Evolutionary conservation across 2,113 vertebrate species (phyloP), one percentile per base, ranked within the genome.

Genomic region (Orcinus orca): DNA sequence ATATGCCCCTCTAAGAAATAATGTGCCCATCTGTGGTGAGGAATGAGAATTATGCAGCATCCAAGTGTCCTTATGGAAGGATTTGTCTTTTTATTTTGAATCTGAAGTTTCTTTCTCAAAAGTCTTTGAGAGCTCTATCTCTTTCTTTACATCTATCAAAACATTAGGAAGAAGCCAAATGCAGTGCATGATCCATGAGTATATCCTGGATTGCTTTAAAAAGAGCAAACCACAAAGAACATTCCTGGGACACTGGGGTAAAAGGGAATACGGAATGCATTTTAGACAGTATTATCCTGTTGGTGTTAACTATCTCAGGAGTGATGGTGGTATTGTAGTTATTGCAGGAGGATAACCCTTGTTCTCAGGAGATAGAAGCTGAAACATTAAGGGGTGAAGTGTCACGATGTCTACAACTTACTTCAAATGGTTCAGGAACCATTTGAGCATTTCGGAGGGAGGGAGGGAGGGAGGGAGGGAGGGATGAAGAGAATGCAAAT

Each of bases 1-100:
- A 77, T 93, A 65, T 88, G 94, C 73, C 71, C 62, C 38, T 94
- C 82, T 89, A 74, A 93, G 84, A 93, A 94, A 67, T 53, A 74
- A 29, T 95, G 31, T 86, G 92, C 92, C 94, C 96, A 92, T 93
- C 96, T 97, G 94, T 95, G 86, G 82, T 67, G 58, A 96, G 83
- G 94, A 93, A 55, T 36, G 47, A 86, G 55, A 33, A 50, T 67
- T 76, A 82, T 55, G 38, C 14, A 60, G 70, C 62, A 91, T 70
- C 92, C n/a, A 53, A 85, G 23, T 58, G 76, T 44, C 85, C 60
- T 86, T 70, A 44, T 36, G 62, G 91, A 62, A 84, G 70, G 23
- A 76, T 47, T 80, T 96, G 71, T 92, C 73, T 60, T 93, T 83
- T 76, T 55, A 44, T 47, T 88, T 95, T 33, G 83, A 65, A 36